Evolutionary conservation across 2,113 vertebrate genomes (phyloP).

Genomic region (Talpa occidentalis): DNA sequence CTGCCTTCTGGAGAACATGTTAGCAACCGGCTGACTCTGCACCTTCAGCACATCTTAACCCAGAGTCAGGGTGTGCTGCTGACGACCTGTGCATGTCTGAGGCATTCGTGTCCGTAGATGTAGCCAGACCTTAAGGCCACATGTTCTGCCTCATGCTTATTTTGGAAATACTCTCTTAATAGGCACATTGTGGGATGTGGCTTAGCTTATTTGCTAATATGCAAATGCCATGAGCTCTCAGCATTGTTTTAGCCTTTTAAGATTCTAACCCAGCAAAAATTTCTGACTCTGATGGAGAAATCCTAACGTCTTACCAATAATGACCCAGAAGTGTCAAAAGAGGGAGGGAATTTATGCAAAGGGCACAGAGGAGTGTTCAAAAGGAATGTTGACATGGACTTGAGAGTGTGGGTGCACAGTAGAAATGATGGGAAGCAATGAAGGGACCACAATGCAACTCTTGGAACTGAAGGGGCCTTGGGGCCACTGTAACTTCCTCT

Average conservation of each 20-base stretch:
- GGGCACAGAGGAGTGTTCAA: neutral
- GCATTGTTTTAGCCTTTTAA: constrained; percentile 1
- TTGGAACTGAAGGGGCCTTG: neutral
- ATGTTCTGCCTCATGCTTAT: constrained; percentile 11
- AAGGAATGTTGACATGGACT: neutral
- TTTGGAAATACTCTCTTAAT: constrained; percentile 22
- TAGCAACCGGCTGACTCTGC: neutral
- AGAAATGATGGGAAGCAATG: neutral
- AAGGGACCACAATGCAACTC: neutral
- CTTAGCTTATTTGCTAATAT: constrained; percentile 32
- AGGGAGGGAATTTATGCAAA: neutral
- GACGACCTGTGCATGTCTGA: neutral
- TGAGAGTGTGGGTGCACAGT: neutral
- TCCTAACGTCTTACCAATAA: constrained; percentile 23
- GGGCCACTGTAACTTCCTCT: neutral
- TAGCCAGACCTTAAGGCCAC: neutral
- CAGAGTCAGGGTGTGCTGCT: neutral
- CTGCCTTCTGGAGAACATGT: neutral
- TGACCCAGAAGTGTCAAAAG: constrained; percentile 24
- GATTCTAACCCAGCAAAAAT: neutral
- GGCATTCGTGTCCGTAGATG: neutral
- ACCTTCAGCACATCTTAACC: neutral
- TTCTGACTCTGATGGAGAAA: neutral
- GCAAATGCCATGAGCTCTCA: neutral
- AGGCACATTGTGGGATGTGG: neutral